Evolutionary conservation across 2,797 vertebrate genomes (phyloP).

Genomic region (Zalophus californianus): DNA sequence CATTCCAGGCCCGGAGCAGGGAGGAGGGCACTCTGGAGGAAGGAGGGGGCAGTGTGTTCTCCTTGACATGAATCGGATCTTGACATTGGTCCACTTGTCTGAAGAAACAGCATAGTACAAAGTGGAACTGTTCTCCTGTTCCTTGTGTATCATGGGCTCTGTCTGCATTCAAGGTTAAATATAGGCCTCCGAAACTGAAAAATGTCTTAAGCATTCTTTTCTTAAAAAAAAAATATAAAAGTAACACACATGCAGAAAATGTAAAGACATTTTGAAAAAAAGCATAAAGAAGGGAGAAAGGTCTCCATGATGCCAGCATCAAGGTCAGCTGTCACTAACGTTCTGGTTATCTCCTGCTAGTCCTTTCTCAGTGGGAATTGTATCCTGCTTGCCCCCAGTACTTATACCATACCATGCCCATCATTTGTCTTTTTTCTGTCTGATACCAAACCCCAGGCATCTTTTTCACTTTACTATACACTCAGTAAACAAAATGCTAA

Average conservation of each 20-base stretch:
- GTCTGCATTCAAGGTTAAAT: not conserved
- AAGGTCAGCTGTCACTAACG: not conserved
- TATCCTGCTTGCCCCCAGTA: not conserved
- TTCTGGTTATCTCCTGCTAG: not conserved
- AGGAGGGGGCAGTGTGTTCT: not conserved
- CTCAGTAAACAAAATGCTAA: not conserved
- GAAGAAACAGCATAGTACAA: not conserved
- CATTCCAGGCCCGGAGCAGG: not conserved
- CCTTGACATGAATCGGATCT: not conserved
- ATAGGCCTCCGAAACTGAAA: not conserved
- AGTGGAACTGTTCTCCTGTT: not conserved
- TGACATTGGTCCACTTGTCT: not conserved
- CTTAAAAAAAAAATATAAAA: not conserved
- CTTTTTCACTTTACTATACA: not conserved
- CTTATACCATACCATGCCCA: not conserved
- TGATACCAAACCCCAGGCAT: not conserved
- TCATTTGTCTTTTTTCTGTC: not conserved
- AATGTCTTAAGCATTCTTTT: not conserved
- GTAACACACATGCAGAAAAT: not conserved
- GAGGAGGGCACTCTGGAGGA: not conserved
- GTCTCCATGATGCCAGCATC: not conserved
- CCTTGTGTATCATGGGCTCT: not conserved
- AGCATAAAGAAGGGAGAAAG: not conserved
- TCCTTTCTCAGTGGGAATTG: not conserved
- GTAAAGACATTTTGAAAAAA: constrained; percentile 4